Evolutionary conservation across 2,888 invertebrate genomes (phyloP).

Genomic region (Ichneumoninae sp.): DNA sequence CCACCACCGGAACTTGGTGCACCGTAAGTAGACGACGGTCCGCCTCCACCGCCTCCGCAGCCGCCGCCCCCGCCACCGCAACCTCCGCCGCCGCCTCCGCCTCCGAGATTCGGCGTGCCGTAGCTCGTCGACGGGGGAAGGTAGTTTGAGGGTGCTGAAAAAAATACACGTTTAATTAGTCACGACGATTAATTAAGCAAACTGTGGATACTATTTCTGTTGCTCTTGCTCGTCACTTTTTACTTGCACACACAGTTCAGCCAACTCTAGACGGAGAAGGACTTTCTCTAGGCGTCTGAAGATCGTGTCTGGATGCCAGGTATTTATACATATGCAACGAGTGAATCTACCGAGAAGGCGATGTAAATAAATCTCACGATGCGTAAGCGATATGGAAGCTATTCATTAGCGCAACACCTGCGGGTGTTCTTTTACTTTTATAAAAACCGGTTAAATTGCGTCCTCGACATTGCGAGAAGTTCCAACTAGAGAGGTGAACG

Average conservation of each 20-base stretch:
- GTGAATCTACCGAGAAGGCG: neutral
- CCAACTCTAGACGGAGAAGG: neutral
- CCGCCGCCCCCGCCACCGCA: slow-evolving; percentile 63
- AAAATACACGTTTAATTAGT: slow-evolving; percentile 8
- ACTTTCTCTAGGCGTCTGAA: slow-evolving; percentile 7
- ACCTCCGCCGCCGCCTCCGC: slow-evolving; percentile 77
- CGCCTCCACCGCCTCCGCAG: slow-evolving; percentile 64
- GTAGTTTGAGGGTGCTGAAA: slow-evolving; percentile 86
- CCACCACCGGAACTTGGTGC: slow-evolving; percentile 84
- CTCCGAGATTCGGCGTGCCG: slow-evolving; percentile 82
- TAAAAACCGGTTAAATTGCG: neutral
- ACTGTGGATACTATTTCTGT: neutral
- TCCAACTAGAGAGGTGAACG: slow-evolving; percentile 7
- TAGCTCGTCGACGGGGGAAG: slow-evolving; percentile 86
- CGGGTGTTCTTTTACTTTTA: neutral
- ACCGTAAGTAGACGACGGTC: slow-evolving; percentile 84
- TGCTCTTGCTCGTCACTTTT: neutral
- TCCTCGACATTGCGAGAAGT: slow-evolving; percentile 13
- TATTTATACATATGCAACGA: neutral
- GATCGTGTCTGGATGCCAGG: neutral
- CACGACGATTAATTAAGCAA: neutral
- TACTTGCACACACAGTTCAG: neutral
- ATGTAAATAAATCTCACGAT: slow-evolving; percentile 6
- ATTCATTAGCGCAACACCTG: slow-evolving; percentile 28
- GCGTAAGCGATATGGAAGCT: slow-evolving; percentile 21